phyloP scores from a whole-genome alignment of 2,888 invertebrate genomes.

The Drosophila formosana region DNA sequence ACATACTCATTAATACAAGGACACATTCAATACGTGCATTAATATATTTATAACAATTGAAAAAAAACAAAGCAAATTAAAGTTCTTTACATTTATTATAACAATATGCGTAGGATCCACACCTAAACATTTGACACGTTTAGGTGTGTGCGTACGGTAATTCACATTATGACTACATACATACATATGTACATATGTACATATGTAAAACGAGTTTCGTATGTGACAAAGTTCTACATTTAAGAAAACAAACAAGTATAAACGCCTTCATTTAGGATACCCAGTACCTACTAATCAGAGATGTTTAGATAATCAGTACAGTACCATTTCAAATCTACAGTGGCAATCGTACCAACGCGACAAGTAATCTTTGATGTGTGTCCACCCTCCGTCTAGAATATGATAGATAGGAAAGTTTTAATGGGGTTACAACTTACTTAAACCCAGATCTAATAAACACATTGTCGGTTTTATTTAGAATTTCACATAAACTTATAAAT shows the following conservation, averaged over 20 bases:
- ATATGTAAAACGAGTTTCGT: neutral
- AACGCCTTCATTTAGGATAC: neutral
- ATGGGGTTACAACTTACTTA: too few species aligned
- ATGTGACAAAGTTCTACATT: neutral
- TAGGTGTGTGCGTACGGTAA: neutral
- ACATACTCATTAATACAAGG: conserved; percentile 13
- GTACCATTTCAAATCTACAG: neutral
- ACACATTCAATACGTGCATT: conserved; percentile 31
- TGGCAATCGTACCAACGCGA: too few species aligned
- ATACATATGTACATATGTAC: neutral
- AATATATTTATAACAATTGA: conserved; percentile 17
- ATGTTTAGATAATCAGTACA: neutral
- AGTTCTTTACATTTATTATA: conserved; percentile 19
- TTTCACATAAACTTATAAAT: neutral
- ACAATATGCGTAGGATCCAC: neutral
- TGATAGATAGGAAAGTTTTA: neutral
- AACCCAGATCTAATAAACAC: neutral
- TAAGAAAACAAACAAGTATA: neutral
- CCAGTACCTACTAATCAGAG: neutral
- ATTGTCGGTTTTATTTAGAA: neutral
- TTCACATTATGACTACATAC: neutral
- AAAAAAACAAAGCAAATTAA: conserved; percentile 5
- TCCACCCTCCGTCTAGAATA: neutral
- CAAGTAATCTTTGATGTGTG: neutral
- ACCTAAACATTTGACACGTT: neutral